These are phyloP conservation scores for Nannobrachium achirus DNA, from an alignment of 2,113 vertebrate genomes.

Conservation along the genomic window DNA sequence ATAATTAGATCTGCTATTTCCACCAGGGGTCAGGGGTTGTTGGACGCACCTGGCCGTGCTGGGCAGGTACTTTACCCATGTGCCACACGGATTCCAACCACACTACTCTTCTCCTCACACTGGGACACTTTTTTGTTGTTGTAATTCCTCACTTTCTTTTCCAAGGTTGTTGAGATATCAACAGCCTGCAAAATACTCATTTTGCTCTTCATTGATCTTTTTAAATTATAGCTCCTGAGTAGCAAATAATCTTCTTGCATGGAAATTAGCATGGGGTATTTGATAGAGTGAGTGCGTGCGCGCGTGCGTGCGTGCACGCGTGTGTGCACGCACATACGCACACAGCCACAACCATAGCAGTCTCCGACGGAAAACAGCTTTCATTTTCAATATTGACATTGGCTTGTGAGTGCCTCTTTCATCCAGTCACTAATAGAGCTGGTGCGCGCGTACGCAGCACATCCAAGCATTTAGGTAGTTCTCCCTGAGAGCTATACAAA, in stretches of 20 bases:
- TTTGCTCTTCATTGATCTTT: conserved; percentile 57
- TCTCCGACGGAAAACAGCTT: conserved; percentile 37
- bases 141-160: conserved; percentile 12
- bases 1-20: too few species aligned
- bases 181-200: conserved; percentile 31
- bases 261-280: conserved; percentile 32
- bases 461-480: conserved; percentile 14
- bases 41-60: too few species aligned
- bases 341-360: neutral
- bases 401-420: conserved; percentile 25
- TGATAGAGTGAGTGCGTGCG: conserved; percentile 13
- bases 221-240: conserved; percentile 46
- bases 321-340: neutral
- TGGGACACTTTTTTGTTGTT: conserved; percentile 19
- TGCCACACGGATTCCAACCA: too few species aligned
- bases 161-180: conserved; percentile 26
- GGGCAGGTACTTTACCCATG: too few species aligned
- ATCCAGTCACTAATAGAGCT: conserved; percentile 31
- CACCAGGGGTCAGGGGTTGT: too few species aligned
- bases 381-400: conserved; percentile 39
- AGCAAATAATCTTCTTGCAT: conserved; percentile 38
- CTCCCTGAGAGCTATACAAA: conserved; percentile 37
- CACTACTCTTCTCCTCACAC: conserved; percentile 1
- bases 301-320: conserved; percentile 9
- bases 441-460: conserved; percentile 19